Percentiles rank a stretch among this genome's conserved stretches.
Evolutionary conservation across 2,888 invertebrate species (phyloP).

Genomic region (Drosophila ezoana): DNA sequence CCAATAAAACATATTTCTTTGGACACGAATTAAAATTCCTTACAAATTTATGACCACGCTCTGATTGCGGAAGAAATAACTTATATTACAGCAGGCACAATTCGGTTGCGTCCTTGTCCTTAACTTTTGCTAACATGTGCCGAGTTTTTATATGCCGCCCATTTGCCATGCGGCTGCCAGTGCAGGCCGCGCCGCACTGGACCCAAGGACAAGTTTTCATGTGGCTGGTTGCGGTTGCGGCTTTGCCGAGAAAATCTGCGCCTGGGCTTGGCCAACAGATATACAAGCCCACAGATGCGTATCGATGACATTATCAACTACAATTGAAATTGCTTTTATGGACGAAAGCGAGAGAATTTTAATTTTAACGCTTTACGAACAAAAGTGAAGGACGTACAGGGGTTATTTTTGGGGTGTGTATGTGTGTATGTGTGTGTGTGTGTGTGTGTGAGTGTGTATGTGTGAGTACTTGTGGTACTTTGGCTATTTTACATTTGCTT

Average conservation of each 20-base stretch:
- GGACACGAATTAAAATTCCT: slow-evolving; percentile 35
- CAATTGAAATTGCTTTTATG: slow-evolving; percentile 51
- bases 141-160: slow-evolving; percentile 56
- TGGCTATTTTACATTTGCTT: slow-evolving; percentile 6
- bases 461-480: too few species aligned
- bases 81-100: slow-evolving; percentile 33
- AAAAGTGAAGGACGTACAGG: slow-evolving; percentile 2
- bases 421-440: neutral
- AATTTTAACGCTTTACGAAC: slow-evolving; percentile 33
- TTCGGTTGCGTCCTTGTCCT: slow-evolving; percentile 31
- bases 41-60: slow-evolving; percentile 40
- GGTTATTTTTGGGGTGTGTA: neutral
- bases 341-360: slow-evolving; percentile 32
- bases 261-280: slow-evolving; percentile 8
- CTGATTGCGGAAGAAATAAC: slow-evolving; percentile 26
- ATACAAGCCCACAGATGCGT: slow-evolving; percentile 24
- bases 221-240: slow-evolving; percentile 18
- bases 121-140: slow-evolving; percentile 33
- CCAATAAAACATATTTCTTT: slow-evolving; percentile 2
- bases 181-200: slow-evolving; percentile 34
- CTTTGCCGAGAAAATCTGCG: slow-evolving; percentile 21
- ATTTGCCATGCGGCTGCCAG: slow-evolving; percentile 24
- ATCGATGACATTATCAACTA: slow-evolving; percentile 61
- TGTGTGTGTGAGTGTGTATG: neutral
- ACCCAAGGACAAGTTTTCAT: slow-evolving; percentile 57